Percentiles rank a stretch among this genome's conserved stretches.
Evolutionary conservation across 1,140 invertebrate genomes (phyloP).

Genomic region (Panulirus ornatus): DNA sequence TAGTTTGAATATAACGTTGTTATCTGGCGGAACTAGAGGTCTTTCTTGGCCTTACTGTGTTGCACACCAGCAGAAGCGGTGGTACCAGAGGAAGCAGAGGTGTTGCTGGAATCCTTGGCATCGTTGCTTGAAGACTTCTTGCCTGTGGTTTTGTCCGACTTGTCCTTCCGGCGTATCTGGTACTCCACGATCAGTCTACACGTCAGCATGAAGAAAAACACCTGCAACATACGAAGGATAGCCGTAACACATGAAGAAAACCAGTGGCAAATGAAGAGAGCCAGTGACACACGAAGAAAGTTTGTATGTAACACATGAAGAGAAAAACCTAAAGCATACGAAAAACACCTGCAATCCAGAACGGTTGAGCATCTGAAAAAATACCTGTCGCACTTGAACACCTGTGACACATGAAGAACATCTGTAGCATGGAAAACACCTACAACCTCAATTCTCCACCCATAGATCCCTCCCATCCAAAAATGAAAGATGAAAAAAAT

Average conservation of each 20-base stretch:
- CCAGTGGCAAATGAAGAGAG: background rate
- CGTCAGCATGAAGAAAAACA: slow-evolving; percentile 97
- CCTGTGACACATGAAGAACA: too few species aligned
- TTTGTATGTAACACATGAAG: background rate
- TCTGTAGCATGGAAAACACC: too few species aligned
- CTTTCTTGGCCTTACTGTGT: slow-evolving; percentile 6
- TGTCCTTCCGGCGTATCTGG: slow-evolving; percentile 80
- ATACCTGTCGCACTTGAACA: background rate
- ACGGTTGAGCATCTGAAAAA: background rate
- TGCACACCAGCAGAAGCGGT: background rate
- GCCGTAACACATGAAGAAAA: background rate
- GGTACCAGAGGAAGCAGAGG: background rate
- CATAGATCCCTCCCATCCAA: background rate
- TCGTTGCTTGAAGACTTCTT: slow-evolving; percentile 21
- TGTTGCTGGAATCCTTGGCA: background rate
- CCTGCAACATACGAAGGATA: slow-evolving; percentile 83
- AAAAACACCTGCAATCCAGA: background rate
- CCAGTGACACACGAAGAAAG: background rate
- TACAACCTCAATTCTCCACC: background rate
- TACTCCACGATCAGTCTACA: slow-evolving; percentile 91
- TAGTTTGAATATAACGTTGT: background rate
- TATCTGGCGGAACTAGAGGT: slow-evolving; percentile 23
- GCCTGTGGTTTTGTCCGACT: slow-evolving; percentile 31
- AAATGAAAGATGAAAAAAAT: background rate
- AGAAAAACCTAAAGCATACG: too few species aligned